These are phyloP conservation scores for Leptinotarsa peninsularis DNA, from an alignment of 2,888 invertebrate species.

Conservation along the genomic window DNA sequence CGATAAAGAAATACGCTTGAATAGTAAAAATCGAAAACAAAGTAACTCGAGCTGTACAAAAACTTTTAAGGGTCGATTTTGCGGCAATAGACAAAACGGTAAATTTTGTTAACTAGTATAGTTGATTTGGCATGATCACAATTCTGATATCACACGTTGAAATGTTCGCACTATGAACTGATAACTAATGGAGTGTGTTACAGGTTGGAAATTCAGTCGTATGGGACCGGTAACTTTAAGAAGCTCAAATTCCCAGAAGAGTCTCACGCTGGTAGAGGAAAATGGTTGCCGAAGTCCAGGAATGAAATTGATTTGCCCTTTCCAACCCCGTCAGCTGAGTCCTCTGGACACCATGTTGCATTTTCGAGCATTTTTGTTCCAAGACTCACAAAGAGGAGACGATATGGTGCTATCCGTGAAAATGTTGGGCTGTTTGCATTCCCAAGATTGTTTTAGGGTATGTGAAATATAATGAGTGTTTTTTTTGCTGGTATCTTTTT, in stretches of 20 bases:
- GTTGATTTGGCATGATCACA: too few species aligned
- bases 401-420: constrained; percentile 70
- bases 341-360: constrained; percentile 65
- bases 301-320: constrained; percentile 67
- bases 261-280: constrained; percentile 65
- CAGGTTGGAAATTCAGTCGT: constrained; percentile 70
- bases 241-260: constrained; percentile 53
- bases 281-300: constrained; percentile 67
- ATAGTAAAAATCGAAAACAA: too few species aligned
- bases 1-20: too few species aligned
- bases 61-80: too few species aligned
- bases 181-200: neutral
- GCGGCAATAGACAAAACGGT: too few species aligned
- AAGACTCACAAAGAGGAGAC: constrained; percentile 71
- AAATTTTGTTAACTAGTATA: too few species aligned
- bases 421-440: constrained; percentile 70
- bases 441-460: constrained; percentile 68
- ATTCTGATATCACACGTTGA: too few species aligned
- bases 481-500: too few species aligned
- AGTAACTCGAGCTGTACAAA: too few species aligned
- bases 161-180: too few species aligned
- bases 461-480: neutral
- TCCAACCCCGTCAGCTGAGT: constrained; percentile 61
- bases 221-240: constrained; percentile 69
- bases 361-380: constrained; percentile 71